phyloP scores from a whole-genome alignment of 2,888 invertebrate genomes.

The Mesodorylaimus sp. region DNA sequence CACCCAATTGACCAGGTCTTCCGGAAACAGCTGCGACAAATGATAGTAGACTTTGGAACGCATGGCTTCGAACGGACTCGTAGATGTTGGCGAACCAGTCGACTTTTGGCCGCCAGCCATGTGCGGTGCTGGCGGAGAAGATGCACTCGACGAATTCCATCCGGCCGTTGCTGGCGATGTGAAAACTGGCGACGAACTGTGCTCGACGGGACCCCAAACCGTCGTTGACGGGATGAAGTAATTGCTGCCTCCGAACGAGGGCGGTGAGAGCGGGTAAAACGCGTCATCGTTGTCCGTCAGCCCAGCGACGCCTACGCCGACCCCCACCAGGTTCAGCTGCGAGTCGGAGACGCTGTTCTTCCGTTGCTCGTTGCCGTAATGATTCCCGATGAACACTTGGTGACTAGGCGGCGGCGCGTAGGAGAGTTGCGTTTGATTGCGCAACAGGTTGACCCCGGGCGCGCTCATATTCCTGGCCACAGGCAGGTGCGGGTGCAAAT shows the following conservation, averaged over 20 bases:
- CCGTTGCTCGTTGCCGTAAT: constrained; percentile 26
- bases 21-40: constrained; percentile 72
- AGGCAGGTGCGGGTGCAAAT: not conserved
- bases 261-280: too few relatives aligned
- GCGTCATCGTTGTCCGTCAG: not conserved
- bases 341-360: constrained; percentile 44
- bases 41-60: constrained; percentile 81
- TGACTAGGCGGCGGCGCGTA: constrained; percentile 5
- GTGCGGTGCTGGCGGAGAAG: too few relatives aligned
- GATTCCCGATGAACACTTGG: constrained; percentile 5
- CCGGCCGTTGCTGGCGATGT: not conserved
- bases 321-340: constrained; percentile 40
- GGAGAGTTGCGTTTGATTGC: too few relatives aligned
- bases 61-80: too few relatives aligned
- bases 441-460: too few relatives aligned
- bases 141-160: not conserved
- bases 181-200: constrained; percentile 16
- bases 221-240: constrained; percentile 20
- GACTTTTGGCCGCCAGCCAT: too few relatives aligned
- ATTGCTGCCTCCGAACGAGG: not conserved
- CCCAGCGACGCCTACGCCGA: constrained; percentile 12
- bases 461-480: not conserved
- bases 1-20: constrained; percentile 65
- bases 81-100: too few relatives aligned
- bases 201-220: constrained; percentile 21